Evolutionary conservation across 2,113 vertebrate genomes (phyloP).

Genomic region (Crotalus tigris): DNA sequence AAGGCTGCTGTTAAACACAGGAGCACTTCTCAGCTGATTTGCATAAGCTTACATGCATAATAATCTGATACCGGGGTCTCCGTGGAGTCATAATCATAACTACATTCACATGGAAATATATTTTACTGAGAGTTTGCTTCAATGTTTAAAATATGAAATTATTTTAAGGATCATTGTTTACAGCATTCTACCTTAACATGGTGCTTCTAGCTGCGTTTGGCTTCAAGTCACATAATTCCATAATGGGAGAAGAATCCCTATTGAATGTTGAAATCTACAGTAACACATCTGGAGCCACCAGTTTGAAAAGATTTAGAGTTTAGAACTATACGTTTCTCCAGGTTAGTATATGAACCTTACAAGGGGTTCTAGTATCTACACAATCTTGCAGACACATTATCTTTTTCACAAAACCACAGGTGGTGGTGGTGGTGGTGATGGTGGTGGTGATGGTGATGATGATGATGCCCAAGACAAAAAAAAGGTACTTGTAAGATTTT

Average conservation of each 20-base stretch:
- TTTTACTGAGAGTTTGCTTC: background rate
- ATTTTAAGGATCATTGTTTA: background rate
- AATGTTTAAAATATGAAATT: background rate
- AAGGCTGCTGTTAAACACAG: background rate
- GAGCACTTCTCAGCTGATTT: background rate
- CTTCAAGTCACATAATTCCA: background rate
- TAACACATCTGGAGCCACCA: background rate
- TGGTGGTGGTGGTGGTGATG: background rate
- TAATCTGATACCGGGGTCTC: background rate
- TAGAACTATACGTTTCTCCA: background rate
- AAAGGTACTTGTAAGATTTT: background rate
- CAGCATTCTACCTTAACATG: background rate
- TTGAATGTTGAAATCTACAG: background rate
- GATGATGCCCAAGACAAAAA: too few relatives aligned
- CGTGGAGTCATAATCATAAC: background rate
- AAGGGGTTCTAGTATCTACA: background rate
- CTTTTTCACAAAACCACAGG: background rate
- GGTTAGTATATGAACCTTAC: background rate
- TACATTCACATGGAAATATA: background rate
- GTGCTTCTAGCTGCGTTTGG: background rate
- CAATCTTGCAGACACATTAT: background rate
- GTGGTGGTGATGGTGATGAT: background rate
- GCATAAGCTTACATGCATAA: background rate
- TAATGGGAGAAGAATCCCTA: background rate
- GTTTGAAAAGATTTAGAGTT: background rate